phyloP scores from a whole-genome alignment of 1,140 invertebrate genomes.

The Neuroterus valhalla region DNA sequence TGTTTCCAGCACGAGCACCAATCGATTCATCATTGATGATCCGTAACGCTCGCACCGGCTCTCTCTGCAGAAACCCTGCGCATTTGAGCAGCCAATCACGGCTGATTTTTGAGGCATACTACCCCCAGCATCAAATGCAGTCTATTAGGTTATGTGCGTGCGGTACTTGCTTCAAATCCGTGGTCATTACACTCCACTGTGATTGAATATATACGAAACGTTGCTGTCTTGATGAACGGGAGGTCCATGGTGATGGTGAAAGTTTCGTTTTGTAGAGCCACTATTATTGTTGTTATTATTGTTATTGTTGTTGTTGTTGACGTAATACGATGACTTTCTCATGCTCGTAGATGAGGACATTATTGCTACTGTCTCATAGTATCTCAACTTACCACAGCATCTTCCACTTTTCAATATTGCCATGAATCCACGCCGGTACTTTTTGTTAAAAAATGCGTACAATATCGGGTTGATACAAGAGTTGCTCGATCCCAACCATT shows the following conservation, averaged over 20 bases:
- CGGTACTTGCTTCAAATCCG: neutral
- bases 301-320: conserved; percentile 79
- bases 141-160: neutral
- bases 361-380: conserved; percentile 88
- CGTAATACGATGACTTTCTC: conserved; percentile 88
- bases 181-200: conserved; percentile 74
- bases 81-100: conserved; percentile 11
- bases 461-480: conserved; percentile 98
- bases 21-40: neutral
- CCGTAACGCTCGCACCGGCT: conserved; percentile 1
- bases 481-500: conserved; percentile 97
- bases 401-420: conserved; percentile 89
- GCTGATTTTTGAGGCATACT: neutral
- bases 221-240: conserved; percentile 81
- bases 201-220: conserved; percentile 84
- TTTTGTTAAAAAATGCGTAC: conserved; percentile 98
- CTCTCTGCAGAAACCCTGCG: neutral
- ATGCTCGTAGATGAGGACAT: conserved; percentile 89
- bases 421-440: conserved; percentile 94
- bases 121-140: neutral
- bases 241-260: conserved; percentile 72
- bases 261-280: conserved; percentile 75
- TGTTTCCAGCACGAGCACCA: conserved; percentile 4
- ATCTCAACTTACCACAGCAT: conserved; percentile 88
- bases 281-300: conserved; percentile 53